Conservation (phyloP, 2,797 vertebrate species). For the Heliangelus exortis region DNA sequence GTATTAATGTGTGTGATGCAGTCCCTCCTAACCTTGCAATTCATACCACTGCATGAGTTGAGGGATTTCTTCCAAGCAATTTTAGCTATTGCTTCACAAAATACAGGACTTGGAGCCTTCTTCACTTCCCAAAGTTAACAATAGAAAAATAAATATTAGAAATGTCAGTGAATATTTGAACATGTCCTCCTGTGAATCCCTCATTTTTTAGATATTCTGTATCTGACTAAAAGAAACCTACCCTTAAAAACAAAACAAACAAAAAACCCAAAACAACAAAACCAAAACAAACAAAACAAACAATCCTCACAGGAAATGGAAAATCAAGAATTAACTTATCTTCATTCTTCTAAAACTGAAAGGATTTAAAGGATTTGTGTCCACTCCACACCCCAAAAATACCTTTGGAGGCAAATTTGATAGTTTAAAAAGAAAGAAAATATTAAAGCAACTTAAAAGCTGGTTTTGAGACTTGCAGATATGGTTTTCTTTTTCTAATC, state of each 20-base stretch:
- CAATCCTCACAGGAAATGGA: too few species aligned
- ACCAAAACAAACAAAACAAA: too few species aligned
- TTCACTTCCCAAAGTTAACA: not conserved
- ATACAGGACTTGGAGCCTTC: not conserved
- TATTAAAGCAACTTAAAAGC: not conserved
- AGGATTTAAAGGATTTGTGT: not conserved
- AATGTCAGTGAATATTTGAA: not conserved
- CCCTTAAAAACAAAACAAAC: too few species aligned
- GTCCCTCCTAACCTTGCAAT: not conserved
- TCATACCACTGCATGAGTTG: not conserved
- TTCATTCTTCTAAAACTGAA: not conserved
- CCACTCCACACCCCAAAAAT: not conserved
- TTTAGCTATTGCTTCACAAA: not conserved
- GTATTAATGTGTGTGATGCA: not conserved
- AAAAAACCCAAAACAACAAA: too few species aligned
- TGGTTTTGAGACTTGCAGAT: not conserved
- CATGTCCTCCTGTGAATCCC: not conserved
- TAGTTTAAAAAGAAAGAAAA: not conserved
- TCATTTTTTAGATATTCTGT: not conserved
- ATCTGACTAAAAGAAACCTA: not conserved
- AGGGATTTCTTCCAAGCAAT: not conserved
- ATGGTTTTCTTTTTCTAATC: not conserved
- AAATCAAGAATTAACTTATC: not conserved
- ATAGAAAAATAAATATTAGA: not conserved
- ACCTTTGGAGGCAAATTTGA: not conserved